These are phyloP conservation scores for Mythimna loreyi DNA, from an alignment of 2,888 invertebrate species.

Conservation along the genomic window DNA sequence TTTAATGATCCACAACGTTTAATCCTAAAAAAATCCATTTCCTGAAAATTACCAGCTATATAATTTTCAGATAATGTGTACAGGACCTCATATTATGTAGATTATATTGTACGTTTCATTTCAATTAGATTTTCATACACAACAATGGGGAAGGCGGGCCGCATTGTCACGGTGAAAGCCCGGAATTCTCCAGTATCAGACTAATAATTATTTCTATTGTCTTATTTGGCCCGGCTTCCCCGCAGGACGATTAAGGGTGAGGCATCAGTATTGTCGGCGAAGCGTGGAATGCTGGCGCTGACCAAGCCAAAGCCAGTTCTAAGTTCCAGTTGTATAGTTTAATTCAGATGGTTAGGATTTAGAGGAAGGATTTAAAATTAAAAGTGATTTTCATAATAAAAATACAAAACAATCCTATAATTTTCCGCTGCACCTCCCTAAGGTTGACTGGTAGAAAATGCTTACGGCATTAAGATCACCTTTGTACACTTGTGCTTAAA, in stretches of 20 bases:
- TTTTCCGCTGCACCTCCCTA: too few species aligned
- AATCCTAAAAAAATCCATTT: constrained; percentile 22
- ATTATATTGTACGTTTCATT: constrained; percentile 69
- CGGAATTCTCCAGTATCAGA: constrained; percentile 74
- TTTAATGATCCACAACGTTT: constrained; percentile 13
- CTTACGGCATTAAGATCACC: too few species aligned
- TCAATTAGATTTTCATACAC: constrained; percentile 77
- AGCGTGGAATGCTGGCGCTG: constrained; percentile 51
- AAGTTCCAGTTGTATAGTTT: constrained; percentile 11
- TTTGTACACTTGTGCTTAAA: too few species aligned
- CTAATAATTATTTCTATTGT: constrained; percentile 83
- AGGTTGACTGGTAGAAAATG: too few species aligned
- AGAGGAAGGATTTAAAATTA: too few species aligned
- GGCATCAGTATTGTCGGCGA: constrained; percentile 54
- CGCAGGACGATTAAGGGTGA: constrained; percentile 60
- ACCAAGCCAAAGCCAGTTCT: constrained; percentile 44
- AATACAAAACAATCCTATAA: too few species aligned
- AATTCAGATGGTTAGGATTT: constrained; percentile 1
- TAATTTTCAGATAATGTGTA: constrained; percentile 37
- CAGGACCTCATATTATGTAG: constrained; percentile 65
- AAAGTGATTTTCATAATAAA: too few species aligned
- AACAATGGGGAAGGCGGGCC: constrained; percentile 70
- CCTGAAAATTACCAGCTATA: constrained; percentile 23
- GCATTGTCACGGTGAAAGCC: constrained; percentile 72
- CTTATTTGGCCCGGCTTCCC: constrained; percentile 72